Base-by-base conservation (phyloP, 2,888 invertebrate species). In the Nemotelus pantherinus region DNA sequence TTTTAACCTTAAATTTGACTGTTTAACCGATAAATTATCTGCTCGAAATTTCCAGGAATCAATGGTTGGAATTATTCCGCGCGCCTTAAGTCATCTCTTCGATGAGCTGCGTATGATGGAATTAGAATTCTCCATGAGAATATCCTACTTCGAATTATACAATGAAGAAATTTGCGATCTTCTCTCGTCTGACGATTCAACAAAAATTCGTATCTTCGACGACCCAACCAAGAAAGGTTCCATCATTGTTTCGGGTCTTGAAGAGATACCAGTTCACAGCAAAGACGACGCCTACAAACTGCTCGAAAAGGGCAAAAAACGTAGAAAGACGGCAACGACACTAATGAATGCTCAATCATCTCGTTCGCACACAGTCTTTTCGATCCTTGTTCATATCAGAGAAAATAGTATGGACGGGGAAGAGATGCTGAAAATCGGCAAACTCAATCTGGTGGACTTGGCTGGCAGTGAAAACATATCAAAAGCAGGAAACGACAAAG, bases 401-500 rank as follows among this genome's bases (percentile, higher is more conserved):
- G 97, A 99, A 85, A 94, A 93, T 84, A 93, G 93, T 9, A 89
- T 93, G 0, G 95, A 95, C 41, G 97, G 97, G 3, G 97, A 98
- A 84, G 97, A 97, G 84, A 89, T 97, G 80, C 88, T 98, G 7
- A 97, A 97, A 88, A 95, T 94, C 67, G 99, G 98, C 0, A 99
- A 99, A 86, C 89, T 99, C n/a, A 96, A 99, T 89, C 89, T 99
- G 81, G 99, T 98, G 0, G 99, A 99, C 89, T 89, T 99, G 83
- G 99, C 99, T 0, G 99, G 99, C 0, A 97, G 96, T 77, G 99
- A 99, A 88, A 98, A 98, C 87, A 95, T 99, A 81, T 95, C 95
- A n/a, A 92, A 96, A 82, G 97, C 98, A 0, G 99, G 99, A 3
- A 96, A 97, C 0, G 97, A 98, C 83, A 94, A 94, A 84, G 91